phyloP scores from a whole-genome alignment of 2,113 vertebrate genomes.

The Spheniscus mendiculus region DNA sequence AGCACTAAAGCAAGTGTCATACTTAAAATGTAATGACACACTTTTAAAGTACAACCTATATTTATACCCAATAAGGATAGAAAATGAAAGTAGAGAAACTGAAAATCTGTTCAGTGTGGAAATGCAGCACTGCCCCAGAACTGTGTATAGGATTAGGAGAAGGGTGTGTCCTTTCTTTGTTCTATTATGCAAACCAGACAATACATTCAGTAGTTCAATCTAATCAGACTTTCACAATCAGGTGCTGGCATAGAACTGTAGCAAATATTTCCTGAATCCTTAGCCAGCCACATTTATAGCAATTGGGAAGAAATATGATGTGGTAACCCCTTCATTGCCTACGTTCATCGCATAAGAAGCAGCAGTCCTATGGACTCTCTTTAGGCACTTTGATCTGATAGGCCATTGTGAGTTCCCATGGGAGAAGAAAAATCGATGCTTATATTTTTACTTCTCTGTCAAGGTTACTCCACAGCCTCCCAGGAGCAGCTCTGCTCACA shows the following conservation, averaged over 20 bases:
- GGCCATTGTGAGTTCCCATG: neutral
- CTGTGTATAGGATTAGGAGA: neutral
- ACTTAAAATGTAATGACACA: neutral
- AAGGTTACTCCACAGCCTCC: neutral
- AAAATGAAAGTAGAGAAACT: neutral
- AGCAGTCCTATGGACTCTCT: neutral
- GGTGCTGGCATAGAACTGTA: constrained; percentile 24
- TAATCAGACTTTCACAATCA: constrained; percentile 57
- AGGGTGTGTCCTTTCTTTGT: constrained; percentile 56
- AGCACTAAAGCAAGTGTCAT: neutral
- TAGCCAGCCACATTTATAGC: neutral
- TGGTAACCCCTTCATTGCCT: constrained; percentile 32
- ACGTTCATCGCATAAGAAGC: neutral
- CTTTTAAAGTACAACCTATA: neutral
- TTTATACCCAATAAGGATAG: neutral
- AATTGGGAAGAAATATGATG: neutral
- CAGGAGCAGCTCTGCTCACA: neutral
- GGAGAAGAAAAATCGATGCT: neutral
- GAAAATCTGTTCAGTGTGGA: neutral
- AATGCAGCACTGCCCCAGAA: neutral
- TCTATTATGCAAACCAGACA: constrained; percentile 55
- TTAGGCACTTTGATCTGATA: neutral
- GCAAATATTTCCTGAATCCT: constrained; percentile 54
- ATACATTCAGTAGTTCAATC: constrained; percentile 45
- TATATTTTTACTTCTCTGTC: neutral